Base-by-base conservation (phyloP, 2,888 invertebrate species). In the Tenthredo amoena region DNA sequence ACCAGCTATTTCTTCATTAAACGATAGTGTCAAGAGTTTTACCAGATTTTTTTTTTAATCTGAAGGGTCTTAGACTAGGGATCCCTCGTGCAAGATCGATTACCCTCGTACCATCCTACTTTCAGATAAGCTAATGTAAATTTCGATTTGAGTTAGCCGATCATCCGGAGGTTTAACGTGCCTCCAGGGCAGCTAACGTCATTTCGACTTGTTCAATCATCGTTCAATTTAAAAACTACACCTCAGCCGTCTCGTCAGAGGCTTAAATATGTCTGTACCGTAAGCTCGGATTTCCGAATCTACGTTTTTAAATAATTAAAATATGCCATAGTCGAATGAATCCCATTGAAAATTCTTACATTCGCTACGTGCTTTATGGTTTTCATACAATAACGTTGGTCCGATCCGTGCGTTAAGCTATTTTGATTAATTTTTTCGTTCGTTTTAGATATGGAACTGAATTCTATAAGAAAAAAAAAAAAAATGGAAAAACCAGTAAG, bases 71-170 rank as follows among this genome's bases (percentile, higher is more conserved):
- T 4, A 26, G 62, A 62, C 26, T 62, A 21, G 12, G 62, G 5
- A 26, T 26, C 9, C 26, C 62, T 26, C 26, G 62, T 10, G 21
- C 26, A 62, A 12, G 26, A 62, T 62, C 62, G 62, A 62, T 62
- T 62, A 62, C 10, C 62, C 62, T 62, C 3, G 26, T 62, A 26
- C 62, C n/a, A 21, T 0, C 58, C 62, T 12, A 62, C 26, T 62
- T 26, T 62, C 26, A 62, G 62, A 26, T 62, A 62, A 62, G 62
- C 62, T 62, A 26, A 62, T 62, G 26, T 62, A 62, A 62, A 62
- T 62, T 62, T 62, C 62, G 62, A 62, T 62, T 62, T 62, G 26
- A 62, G 62, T 62, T 62, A 26, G 12, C 62, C 62, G 26, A 62
- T 62, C 26, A 62, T 26, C 12, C 10, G 12, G 26, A 26, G 62